Evolutionary conservation across 2,113 vertebrate species (phyloP), one percentile per base, ranked within the genome.

Genomic region (Tenebrosternarchus preto): DNA sequence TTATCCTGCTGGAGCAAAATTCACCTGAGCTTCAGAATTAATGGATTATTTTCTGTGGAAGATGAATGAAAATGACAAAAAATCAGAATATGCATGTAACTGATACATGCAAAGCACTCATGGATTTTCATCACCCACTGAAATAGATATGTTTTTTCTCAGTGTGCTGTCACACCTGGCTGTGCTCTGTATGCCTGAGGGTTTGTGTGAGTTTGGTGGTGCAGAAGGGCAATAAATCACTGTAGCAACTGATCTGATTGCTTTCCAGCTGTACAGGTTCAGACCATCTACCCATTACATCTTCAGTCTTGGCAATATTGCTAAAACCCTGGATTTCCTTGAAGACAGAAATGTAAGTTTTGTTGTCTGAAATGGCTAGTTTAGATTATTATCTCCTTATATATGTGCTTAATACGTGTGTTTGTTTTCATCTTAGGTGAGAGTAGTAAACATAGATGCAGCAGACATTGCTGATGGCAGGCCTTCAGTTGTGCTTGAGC

Each of bases 221-320:
- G 43, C 43, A 50, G 3, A 50, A 50, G 11, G 43, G 43, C 43
- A 22, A 12, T 61, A 53, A 17, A 70, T 36, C 36, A 24, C 15
- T 50, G 3, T 24, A 82, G 81, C 39, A 33, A 15, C 25, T 29
- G n/a, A 2, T 57, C 3, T 27, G 39, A 76, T 63, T 24, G 73
- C 3, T 36, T 74, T 1, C 84, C 81, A 98, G 96, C 92, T 97
- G 84, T 95, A 97, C 0, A 94, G 95, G 39, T 97, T 95, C 87
- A 94, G 95, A 85, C 91, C 93, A 9, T 95, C 95, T 0, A 93
- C 94, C 27, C 95, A 97, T 85, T 95, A 92, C 50, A 96, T 97
- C 87, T 97, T 98, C 87, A 94, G 93, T 70, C 87, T 98, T 84
- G 97, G 97, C 92, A 98, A 97, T 90, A 97, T 98, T 81, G 94